Base-by-base conservation (phyloP, 2,797 vertebrate genomes). In the Coendou prehensilis region DNA sequence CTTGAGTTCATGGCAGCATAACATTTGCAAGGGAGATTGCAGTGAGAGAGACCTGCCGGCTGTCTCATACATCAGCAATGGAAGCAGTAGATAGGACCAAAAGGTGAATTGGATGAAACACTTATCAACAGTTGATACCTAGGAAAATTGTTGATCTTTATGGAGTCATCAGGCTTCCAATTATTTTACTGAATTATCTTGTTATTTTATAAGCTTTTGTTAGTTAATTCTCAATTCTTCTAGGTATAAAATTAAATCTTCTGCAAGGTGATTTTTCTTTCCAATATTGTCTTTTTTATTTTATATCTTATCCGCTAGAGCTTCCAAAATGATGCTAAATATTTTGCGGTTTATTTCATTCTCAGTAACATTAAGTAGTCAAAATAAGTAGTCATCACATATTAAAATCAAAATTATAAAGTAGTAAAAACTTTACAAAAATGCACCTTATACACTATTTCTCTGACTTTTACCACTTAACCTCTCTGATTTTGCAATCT, bases 181-280 rank as follows among this genome's bases (percentile, higher is more conserved):
- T 52, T 56, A 88, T 69, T 81, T 81, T 82, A 86, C 26, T 82
- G 73, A 86, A 37, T 96, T 94, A 89, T 61, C 37, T 82, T 69
- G 28, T 30, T 85, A 88, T 84, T 95, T 96, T 81, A 52, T 83
- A 93, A 90, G 13, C 47, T 54, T 85, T 94, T 61, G 23, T 79
- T 87, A 87, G 52, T 82, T 94, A 45, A 52, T 81, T 81, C 45
- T 86, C 22, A 78, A 54, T 91, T 59, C 47, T 54, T 11, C 20
- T 76, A 45, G 9, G 26, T 81, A 54, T 45, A 76, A 76, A 91
- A 76, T 88, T 91, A 96, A 91, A 75, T 84, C 37, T 81, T 78
- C 4, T 87, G 13, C 7, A 90, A 45, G 5, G 52, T 78, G 61
- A 87, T 56, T 84, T 93, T 86, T 93, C 30, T 76, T 89, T 69